Percentiles rank a stretch among this genome's conserved stretches.
Evolutionary conservation across 1,140 invertebrate species (phyloP).

Genomic region (Drosophila prosaltans): DNA sequence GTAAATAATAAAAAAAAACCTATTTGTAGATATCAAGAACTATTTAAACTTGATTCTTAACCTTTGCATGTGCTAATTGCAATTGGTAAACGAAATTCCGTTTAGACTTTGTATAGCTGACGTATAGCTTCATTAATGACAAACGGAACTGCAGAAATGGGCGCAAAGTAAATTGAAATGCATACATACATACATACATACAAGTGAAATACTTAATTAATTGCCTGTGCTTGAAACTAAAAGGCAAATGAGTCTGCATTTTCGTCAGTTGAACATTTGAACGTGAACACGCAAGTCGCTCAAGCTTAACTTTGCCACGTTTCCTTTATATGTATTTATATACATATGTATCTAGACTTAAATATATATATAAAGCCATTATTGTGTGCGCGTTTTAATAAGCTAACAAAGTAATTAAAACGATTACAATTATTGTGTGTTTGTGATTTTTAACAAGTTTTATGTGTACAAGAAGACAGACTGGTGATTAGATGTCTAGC

Average conservation of each 20-base stretch:
- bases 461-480: conserved; percentile 3
- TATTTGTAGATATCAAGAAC: neutral
- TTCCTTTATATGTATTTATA: neutral
- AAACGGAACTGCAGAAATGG: conserved; percentile 47
- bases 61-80: conserved; percentile 54
- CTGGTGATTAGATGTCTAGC: conserved; percentile 28
- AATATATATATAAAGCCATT: conserved; percentile 28
- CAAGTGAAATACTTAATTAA: conserved; percentile 72
- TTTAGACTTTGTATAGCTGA: conserved; percentile 67
- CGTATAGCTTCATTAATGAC: conserved; percentile 50
- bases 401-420: conserved; percentile 10
- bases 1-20: conserved; percentile 1
- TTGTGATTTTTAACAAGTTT: conserved; percentile 41
- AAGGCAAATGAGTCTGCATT: conserved; percentile 72
- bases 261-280: conserved; percentile 69
- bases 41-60: conserved; percentile 25
- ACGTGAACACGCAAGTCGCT: conserved; percentile 70
- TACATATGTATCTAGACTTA: neutral
- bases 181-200: conserved; percentile 63
- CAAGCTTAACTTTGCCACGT: conserved; percentile 21
- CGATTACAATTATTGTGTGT: conserved; percentile 8
- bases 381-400: conserved; percentile 29
- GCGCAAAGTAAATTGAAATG: conserved; percentile 62
- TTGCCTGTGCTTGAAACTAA: conserved; percentile 50
- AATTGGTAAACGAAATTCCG: conserved; percentile 37